phyloP scores from a whole-genome alignment of 2,113 vertebrate species.

The Albula goreensis region DNA sequence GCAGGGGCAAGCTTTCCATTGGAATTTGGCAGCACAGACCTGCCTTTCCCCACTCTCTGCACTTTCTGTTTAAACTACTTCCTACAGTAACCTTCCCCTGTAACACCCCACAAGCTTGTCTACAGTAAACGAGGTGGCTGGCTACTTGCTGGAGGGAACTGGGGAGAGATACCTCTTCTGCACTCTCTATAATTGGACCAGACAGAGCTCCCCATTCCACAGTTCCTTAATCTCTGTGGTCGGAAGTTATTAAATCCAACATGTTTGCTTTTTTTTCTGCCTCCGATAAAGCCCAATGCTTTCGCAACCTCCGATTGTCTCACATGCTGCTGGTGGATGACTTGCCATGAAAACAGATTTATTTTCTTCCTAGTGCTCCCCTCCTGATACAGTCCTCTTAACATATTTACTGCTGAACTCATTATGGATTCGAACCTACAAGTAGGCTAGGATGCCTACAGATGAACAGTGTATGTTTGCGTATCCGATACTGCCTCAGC shows the following conservation, averaged over 20 bases:
- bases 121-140: background rate
- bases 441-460: constrained; percentile 14
- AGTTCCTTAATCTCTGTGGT: constrained; percentile 27
- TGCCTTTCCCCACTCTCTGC: background rate
- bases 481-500: background rate
- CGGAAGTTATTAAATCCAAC: constrained; percentile 39
- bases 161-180: constrained; percentile 16
- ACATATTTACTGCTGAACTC: constrained; percentile 29
- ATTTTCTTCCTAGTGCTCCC: constrained; percentile 17
- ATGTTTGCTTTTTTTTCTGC: background rate
- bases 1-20: background rate
- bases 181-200: constrained; percentile 29
- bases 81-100: background rate
- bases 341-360: constrained; percentile 20
- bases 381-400: constrained; percentile 17
- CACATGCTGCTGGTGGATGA: constrained; percentile 6
- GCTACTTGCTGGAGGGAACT: background rate
- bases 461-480: background rate
- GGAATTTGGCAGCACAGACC: background rate
- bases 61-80: constrained; percentile 3
- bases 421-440: constrained; percentile 29
- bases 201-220: constrained; percentile 29
- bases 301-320: background rate
- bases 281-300: background rate
- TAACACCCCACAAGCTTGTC: constrained; percentile 2